Base-by-base conservation (phyloP, 2,113 vertebrate species). In the Tursiops truncatus region DNA sequence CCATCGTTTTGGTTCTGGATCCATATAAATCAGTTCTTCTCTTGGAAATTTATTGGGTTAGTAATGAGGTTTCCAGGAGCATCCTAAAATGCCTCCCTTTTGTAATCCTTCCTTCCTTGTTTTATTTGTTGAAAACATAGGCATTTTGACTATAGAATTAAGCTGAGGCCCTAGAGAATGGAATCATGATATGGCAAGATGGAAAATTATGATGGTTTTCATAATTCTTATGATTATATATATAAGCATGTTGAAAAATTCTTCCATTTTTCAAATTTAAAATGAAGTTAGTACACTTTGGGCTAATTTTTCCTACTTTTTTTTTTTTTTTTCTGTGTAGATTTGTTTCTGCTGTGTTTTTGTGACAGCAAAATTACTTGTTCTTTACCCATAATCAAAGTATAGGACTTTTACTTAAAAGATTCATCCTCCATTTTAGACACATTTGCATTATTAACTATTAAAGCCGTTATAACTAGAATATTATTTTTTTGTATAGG, bases 271-370 rank as follows among this genome's bases (percentile, higher is more conserved):
- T 62, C 11, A 73, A n/a, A 10, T 65, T 93, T 28, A 36, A 56
- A 77, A 41, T 96, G 7, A 47, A 38, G 11, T 63, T 58, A n/a
- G 33, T 70, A 70, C 8, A 76, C 13, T 76, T 67, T 23, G 15
- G 60, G 44, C 77, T 95, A 2, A 25, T 67, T 94, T 92, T 84
- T 73, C 25, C 41, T 90, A 13, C 26, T 20, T 77, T 56, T 6
- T 73, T 44, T 50, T 50, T 50, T 50, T 50, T 50, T 36, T 62
- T 80, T 41, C 20, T 23, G 0, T 58, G 15, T 92, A 36, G 7
- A 31, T 88, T 87, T 84, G 10, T 88, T 97, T 89, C 60, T 91
- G 12, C 53, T 92, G 5, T 60, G 31, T 95, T 94, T 87, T 76
- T 82, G 70, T 41, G 36, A 33, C 20, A 65, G 41, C 33, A 56